Conservation (phyloP, 2,888 invertebrate species). For the Hypolimnas misippus region DNA sequence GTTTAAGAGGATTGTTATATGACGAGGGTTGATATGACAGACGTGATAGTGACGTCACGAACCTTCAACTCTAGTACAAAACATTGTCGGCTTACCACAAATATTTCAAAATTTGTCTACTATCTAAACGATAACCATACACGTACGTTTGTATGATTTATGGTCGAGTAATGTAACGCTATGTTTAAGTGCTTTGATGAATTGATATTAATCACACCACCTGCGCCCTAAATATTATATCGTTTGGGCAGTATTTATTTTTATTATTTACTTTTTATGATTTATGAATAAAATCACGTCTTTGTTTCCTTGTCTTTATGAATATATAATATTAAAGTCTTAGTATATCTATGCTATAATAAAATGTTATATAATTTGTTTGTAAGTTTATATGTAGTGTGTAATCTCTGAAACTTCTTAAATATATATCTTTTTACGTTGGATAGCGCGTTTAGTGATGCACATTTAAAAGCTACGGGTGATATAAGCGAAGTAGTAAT, state of each 20-base stretch:
- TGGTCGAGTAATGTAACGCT: slow-evolving; percentile 2
- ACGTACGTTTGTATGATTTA: slow-evolving; percentile 17
- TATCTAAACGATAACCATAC: slow-evolving; percentile 11
- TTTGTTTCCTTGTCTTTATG: neutral
- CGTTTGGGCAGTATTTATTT: slow-evolving; percentile 2
- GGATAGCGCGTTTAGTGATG: too few relatives aligned
- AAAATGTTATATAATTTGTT: too few relatives aligned
- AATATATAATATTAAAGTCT: too few relatives aligned
- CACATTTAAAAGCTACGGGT: too few relatives aligned
- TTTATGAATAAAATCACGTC: too few relatives aligned
- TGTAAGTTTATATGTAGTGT: too few relatives aligned
- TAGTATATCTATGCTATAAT: too few relatives aligned
- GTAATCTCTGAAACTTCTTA: too few relatives aligned
- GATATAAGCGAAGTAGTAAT: too few relatives aligned
- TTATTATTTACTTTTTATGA: neutral
- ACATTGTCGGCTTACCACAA: slow-evolving; percentile 43
- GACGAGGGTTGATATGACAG: slow-evolving; percentile 68
- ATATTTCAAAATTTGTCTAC: slow-evolving; percentile 28
- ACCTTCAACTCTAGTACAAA: slow-evolving; percentile 47
- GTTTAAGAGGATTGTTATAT: slow-evolving; percentile 65
- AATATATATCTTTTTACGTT: too few relatives aligned
- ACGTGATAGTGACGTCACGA: slow-evolving; percentile 57
- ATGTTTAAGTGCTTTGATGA: neutral
- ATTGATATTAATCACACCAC: slow-evolving; percentile 14
- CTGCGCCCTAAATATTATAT: slow-evolving; percentile 2